A percentile compares a stretch with the other conserved stretches of the same genome.
Evolutionary conservation across 2,888 invertebrate species (phyloP).

Genomic region (Sicus ferrugineus): DNA sequence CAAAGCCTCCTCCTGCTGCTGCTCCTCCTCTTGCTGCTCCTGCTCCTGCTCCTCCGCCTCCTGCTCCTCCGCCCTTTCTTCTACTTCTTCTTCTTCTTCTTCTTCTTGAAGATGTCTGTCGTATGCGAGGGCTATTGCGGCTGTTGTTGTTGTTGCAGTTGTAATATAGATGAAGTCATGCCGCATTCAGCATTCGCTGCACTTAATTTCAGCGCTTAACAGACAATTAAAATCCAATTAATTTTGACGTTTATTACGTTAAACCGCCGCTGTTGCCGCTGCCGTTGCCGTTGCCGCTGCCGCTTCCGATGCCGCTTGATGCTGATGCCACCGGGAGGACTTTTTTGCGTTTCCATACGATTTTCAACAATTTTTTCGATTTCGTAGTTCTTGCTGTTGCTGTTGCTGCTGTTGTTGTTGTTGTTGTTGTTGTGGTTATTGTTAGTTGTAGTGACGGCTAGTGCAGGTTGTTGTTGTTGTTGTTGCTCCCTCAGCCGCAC

Average conservation of each 20-base stretch:
- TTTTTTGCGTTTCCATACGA: background rate
- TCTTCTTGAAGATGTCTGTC: background rate
- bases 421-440: slow-evolving; percentile 21
- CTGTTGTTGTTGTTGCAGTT: slow-evolving; percentile 19
- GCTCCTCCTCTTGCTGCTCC: background rate
- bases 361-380: background rate
- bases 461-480: background rate
- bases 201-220: slow-evolving; percentile 60
- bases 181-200: slow-evolving; percentile 46
- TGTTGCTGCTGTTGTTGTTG: background rate
- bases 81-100: background rate
- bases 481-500: slow-evolving; percentile 27
- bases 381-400: background rate
- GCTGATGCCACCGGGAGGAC: background rate
- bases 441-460: slow-evolving; percentile 14
- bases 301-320: background rate
- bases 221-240: slow-evolving; percentile 65
- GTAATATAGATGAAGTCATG: slow-evolving; percentile 37
- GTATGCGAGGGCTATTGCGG: background rate
- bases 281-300: slow-evolving; percentile 2
- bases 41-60: background rate
- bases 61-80: background rate
- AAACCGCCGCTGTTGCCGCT: slow-evolving; percentile 50
- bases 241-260: slow-evolving; percentile 65
- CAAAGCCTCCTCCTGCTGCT: background rate